phyloP scores from a whole-genome alignment of 2,113 vertebrate species.

The Empidonax traillii region DNA sequence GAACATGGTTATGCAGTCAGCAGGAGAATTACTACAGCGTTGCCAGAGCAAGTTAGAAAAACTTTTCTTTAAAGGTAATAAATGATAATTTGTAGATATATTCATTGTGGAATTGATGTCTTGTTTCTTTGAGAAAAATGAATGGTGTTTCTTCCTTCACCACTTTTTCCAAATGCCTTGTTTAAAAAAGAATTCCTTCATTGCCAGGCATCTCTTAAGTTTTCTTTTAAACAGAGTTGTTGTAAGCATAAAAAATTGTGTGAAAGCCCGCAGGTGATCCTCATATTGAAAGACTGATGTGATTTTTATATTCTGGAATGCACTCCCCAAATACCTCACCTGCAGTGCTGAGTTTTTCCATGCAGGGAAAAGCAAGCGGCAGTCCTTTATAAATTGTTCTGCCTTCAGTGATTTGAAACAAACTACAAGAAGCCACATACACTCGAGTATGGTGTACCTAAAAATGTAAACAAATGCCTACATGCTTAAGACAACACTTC shows the following conservation, averaged over 20 bases:
- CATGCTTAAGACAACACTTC: background rate
- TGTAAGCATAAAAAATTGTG: background rate
- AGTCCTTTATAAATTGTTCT: background rate
- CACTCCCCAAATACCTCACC: background rate
- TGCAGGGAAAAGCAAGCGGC: background rate
- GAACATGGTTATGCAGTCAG: background rate
- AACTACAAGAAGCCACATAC: background rate
- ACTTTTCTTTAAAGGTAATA: background rate
- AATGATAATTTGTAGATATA: constrained; percentile 2
- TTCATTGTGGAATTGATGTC: background rate
- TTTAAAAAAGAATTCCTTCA: background rate
- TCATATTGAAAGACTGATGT: background rate
- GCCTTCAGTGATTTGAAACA: background rate
- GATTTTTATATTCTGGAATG: constrained; percentile 25
- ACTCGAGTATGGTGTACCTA: background rate
- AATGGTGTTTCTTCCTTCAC: background rate
- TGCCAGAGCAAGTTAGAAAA: background rate
- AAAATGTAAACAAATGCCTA: background rate
- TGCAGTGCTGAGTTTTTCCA: background rate
- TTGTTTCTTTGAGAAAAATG: background rate
- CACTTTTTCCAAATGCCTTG: background rate
- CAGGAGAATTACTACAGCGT: background rate
- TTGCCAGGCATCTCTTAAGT: background rate
- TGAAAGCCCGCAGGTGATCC: constrained; percentile 28
- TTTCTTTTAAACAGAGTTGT: constrained; percentile 5